Evolutionary conservation across 2,888 invertebrate species (phyloP).

Genomic region (Caenorhabditis imperialis): DNA sequence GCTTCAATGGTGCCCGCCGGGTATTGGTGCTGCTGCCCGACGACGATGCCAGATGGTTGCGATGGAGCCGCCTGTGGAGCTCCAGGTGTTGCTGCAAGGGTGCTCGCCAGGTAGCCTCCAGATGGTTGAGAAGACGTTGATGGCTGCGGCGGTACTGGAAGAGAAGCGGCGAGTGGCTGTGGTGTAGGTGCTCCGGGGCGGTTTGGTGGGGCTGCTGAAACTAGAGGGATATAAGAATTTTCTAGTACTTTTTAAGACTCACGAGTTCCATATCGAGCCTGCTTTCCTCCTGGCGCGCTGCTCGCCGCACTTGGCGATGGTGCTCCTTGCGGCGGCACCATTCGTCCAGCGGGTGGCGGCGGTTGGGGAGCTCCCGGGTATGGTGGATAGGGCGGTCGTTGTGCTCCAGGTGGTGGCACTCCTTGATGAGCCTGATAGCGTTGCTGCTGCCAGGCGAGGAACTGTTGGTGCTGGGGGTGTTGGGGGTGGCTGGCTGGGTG

Average conservation of each 20-base stretch:
- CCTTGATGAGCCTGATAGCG: constrained; percentile 13
- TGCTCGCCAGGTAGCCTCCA: constrained; percentile 37
- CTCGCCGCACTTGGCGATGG: constrained; percentile 53
- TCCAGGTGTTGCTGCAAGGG: constrained; percentile 21
- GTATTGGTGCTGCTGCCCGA: constrained; percentile 56
- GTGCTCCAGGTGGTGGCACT: constrained; percentile 33
- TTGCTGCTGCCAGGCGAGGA: constrained; percentile 25
- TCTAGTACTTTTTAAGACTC: constrained; percentile 11
- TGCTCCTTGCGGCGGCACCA: constrained; percentile 45
- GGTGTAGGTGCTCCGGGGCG: constrained; percentile 33
- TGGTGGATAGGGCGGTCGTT: no score
- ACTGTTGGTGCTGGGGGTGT: constrained; percentile 58
- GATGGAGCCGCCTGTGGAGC: constrained; percentile 8
- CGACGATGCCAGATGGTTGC: neutral
- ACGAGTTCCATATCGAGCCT: constrained; percentile 40
- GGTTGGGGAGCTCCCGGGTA: constrained; percentile 40
- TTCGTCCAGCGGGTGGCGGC: no score
- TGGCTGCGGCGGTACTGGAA: constrained; percentile 29
- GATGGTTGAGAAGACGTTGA: constrained; percentile 15
- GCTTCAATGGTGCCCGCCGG: constrained; percentile 71
- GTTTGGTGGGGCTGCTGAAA: constrained; percentile 24
- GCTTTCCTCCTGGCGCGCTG: constrained; percentile 13
- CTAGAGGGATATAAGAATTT: neutral
- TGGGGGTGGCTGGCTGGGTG: constrained; percentile 58
- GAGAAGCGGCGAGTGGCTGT: constrained; percentile 29